Base-by-base conservation (phyloP, 2,888 invertebrate species). In the Drosophila flavopinicola region DNA sequence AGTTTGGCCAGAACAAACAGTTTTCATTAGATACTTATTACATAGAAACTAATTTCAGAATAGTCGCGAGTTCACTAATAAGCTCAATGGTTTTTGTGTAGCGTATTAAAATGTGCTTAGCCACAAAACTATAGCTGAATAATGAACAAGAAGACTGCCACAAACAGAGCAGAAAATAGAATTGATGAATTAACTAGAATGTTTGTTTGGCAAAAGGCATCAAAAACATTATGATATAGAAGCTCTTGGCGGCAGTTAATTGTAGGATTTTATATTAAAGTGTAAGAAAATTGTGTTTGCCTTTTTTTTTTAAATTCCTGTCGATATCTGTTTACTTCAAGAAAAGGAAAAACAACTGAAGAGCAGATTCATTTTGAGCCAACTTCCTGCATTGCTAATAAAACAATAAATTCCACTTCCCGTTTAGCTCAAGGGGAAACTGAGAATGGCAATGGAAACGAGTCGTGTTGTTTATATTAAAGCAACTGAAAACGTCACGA, bases 321-420 rank as follows among this genome's bases (percentile, higher is more conserved):
- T n/a, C n/a, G n/a, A n/a, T n/a, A n/a, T n/a, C n/a, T n/a, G n/a
- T n/a, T n/a, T n/a, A 41, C 23, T 11, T 33, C 9, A 20, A 23
- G 25, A 9, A 1, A 24, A 42, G 35, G 24, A 10, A 9, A 5
- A 6, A 52, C 29, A 51, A 35, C 39, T 44, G n/a, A 66, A 45
- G 49, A 69, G 41, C 51, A 33, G 37, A n/a, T 44, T 37, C 11
- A 27, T 37, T 30, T 33, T 23, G n/a, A 35, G 37, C 9, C 15
- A 53, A 53, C 60, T 64, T 60, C 37, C 49, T 41, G 66, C 60
- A 45, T 51, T 53, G 67, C 56, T 70, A 66, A 74, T 80, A 78
- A 74, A 74, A 77, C 71, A 74, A 77, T 76, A 80, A 74, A 77
- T 80, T 48, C 67, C 37, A 57, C 74, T 70, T 77, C 54, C 59